phyloP scores from a whole-genome alignment of 37 sponge, comb jelly and placozoan species.

The Diacarnus erythraeanus region DNA sequence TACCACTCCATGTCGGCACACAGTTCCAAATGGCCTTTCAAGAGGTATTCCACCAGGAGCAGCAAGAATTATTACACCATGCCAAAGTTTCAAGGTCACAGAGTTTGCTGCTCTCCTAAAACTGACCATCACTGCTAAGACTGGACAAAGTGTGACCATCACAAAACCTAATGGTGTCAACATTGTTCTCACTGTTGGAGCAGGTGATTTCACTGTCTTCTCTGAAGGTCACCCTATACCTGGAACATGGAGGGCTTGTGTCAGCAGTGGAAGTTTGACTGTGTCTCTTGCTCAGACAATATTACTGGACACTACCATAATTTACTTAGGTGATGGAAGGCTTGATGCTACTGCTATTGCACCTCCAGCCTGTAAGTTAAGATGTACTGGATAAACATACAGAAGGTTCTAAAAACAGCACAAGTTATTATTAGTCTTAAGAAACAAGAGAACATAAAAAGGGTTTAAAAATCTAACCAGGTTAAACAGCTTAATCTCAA shows the following conservation, averaged over 20 bases:
- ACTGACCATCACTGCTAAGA: not conserved
- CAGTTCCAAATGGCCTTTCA: no score
- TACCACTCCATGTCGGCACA: not conserved
- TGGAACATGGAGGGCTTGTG: slow-evolving; percentile 1
- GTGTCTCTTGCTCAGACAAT: not conserved
- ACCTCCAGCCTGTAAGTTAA: slow-evolving; percentile 12
- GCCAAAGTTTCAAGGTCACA: slow-evolving; percentile 6
- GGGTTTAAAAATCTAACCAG: no score
- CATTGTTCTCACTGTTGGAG: not conserved
- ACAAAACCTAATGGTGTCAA: not conserved
- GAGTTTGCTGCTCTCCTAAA: not conserved
- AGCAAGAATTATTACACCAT: not conserved
- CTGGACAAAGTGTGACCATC: not conserved
- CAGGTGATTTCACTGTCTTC: not conserved
- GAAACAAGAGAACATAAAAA: no score
- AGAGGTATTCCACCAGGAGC: no score
- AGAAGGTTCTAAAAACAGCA: no score
- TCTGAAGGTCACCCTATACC: not conserved
- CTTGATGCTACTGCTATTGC: not conserved
- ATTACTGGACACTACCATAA: not conserved
- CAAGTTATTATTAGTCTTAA: no score
- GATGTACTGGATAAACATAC: no score
- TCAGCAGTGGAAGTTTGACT: not conserved
- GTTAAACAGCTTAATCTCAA: no score
- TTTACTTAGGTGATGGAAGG: not conserved